Conservation (phyloP, 1,140 invertebrate genomes). For the Physella acuta region DNA sequence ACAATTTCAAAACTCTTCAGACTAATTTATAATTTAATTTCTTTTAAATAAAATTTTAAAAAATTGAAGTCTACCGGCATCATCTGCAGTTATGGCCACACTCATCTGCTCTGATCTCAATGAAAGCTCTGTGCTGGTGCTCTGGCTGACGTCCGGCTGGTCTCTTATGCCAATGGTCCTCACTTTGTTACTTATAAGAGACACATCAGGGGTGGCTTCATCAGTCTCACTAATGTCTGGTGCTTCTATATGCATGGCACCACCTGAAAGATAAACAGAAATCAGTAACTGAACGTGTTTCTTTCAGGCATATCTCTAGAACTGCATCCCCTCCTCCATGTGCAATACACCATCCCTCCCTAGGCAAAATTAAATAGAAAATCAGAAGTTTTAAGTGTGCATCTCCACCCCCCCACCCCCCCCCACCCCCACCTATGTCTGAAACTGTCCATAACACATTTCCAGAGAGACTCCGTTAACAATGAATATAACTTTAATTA, state of each 20-base stretch:
- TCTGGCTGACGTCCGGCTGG: slow-evolving; percentile 21
- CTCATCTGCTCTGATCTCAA: slow-evolving; percentile 37
- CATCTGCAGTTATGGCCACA: slow-evolving; percentile 37
- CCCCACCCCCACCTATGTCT: too few species aligned
- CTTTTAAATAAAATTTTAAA: neutral
- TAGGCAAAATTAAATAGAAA: too few species aligned
- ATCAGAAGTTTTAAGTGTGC: too few species aligned
- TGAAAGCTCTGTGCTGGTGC: slow-evolving; percentile 32
- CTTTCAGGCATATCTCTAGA: too few species aligned
- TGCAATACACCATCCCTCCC: too few species aligned
- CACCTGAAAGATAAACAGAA: slow-evolving; percentile 36
- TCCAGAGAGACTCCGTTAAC: too few species aligned
- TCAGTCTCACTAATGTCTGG: slow-evolving; percentile 23
- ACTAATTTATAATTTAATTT: neutral
- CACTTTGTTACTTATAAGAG: slow-evolving; percentile 54
- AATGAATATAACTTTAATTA: too few species aligned
- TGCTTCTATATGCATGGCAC: slow-evolving; percentile 33
- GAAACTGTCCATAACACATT: too few species aligned
- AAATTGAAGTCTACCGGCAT: slow-evolving; percentile 42
- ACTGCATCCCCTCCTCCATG: too few species aligned
- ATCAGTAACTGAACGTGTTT: too few species aligned
- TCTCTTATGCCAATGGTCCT: slow-evolving; percentile 40
- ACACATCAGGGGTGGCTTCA: slow-evolving; percentile 47
- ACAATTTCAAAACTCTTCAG: too few species aligned
- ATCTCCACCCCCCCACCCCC: too few species aligned